A percentile compares a stretch with the other conserved stretches of the same genome.
These are phyloP conservation scores for Paracentrotus lividus DNA, from an alignment of 53 echinoderm and acorn worm genomes.

Conservation along the genomic window DNA sequence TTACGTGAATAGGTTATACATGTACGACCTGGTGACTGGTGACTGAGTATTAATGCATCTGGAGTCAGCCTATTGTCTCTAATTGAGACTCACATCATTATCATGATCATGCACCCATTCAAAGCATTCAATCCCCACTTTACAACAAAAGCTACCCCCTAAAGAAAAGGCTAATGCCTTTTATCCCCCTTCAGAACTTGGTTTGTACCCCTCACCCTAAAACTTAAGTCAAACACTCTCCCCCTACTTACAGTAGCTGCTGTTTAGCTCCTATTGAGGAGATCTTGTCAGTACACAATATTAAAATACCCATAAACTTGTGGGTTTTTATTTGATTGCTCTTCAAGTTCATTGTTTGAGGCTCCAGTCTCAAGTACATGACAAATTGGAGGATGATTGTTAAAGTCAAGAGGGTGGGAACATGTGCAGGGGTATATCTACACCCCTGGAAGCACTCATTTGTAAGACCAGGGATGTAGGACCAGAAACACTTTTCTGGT, in stretches of 20 bases:
- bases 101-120: neutral
- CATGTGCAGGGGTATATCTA: neutral
- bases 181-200: neutral
- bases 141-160: conserved; percentile 11
- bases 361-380: neutral
- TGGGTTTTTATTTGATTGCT: neutral
- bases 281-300: neutral
- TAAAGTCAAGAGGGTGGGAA: neutral
- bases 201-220: neutral
- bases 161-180: neutral
- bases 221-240: neutral
- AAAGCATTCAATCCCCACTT: neutral
- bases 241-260: too few species aligned
- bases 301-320: conserved; percentile 1
- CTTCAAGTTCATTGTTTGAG: conserved; percentile 29
- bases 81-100: neutral
- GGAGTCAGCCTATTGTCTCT: neutral
- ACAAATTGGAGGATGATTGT: neutral
- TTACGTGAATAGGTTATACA: neutral
- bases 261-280: neutral
- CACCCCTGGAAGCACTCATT: neutral
- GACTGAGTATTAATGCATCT: neutral
- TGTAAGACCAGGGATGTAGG: neutral
- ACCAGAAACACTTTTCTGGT: too few species aligned
- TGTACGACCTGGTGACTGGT: too few species aligned